Base-by-base conservation (phyloP, 2,797 vertebrate genomes). In the Loriculus beryllinus region DNA sequence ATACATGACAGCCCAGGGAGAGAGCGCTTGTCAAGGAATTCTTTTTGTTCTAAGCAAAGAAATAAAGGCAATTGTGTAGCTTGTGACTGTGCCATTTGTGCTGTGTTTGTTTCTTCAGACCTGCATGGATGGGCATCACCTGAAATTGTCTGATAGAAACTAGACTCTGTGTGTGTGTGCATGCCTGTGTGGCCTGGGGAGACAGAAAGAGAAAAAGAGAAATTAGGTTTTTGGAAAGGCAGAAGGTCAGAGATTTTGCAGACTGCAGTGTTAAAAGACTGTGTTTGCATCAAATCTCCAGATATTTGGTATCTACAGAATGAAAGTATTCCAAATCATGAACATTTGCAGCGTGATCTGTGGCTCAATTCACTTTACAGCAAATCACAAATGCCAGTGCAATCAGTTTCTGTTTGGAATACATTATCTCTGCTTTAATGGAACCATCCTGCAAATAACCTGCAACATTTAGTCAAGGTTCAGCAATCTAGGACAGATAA, bases 251-350 rank as follows among this genome's bases (percentile, higher is more conserved):
- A 87, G 49, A 67, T 86, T 91, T 91, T 92, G 67, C 77, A 52
- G 37, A 86, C 43, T 77, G 59, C 67, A 92, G 74, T 59, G 76
- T 57, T 90, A 39, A 76, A 76, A 90, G 67, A 88, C 86, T 82
- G 80, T 76, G 67, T 90, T 94, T 56, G 91, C 82, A 95, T 90
- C 92, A 88, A 91, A 95, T 79, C 37, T 88, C 72, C 74, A 90
- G 72, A 60, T 94, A 90, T 84, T 93, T 84, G 72, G 54, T 88
- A 90, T 59, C 85, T 88, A 79, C 43, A 82, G 48, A 79, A 91
- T 12, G 11, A 93, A 95, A 76, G 63, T 74, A 76, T 81, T 94
- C 54, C 51, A 91, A 95, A 94, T 74, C 72, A 70, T 60, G 69
- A 91, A 88, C 70, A 72, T 76, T 72, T 91, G 82, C 78, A 95